These are phyloP conservation scores for Macropus fuliginosus DNA, from an alignment of 2,797 vertebrate species.

Conservation along the genomic window DNA sequence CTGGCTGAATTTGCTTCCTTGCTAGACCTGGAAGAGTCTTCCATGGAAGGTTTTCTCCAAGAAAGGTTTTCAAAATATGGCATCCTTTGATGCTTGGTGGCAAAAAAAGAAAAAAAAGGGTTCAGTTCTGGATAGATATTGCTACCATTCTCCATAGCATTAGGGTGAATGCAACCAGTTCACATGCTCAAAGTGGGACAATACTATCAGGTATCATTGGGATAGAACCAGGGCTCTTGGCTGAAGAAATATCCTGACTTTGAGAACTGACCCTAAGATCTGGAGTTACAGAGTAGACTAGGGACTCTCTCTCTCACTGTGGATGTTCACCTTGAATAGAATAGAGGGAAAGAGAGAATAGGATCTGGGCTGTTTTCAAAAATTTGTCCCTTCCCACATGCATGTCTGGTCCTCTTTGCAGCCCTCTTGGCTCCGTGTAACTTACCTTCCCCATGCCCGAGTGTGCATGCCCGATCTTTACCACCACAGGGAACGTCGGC, in stretches of 20 bases:
- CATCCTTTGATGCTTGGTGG: background rate
- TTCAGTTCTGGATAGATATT: background rate
- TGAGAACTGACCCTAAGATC: background rate
- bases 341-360: background rate
- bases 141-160: background rate
- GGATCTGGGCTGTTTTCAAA: background rate
- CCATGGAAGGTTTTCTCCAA: background rate
- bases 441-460: conserved; percentile 99
- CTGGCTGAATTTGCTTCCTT: background rate
- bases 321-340: background rate
- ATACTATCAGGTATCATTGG: background rate
- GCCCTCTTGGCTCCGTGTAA: background rate
- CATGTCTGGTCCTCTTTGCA: background rate
- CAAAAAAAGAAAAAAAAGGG: background rate
- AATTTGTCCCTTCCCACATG: background rate
- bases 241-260: background rate
- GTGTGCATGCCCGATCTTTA: conserved; percentile 99
- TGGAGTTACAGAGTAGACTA: background rate
- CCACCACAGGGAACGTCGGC: conserved; percentile 96
- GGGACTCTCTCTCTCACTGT: background rate
- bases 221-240: background rate
- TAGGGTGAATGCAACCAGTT: background rate
- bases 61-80: background rate
- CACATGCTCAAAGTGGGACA: background rate
- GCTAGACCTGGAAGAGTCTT: background rate